These are phyloP conservation scores for Protophormia terraenovae DNA, from an alignment of 2,888 invertebrate species.

Conservation along the genomic window DNA sequence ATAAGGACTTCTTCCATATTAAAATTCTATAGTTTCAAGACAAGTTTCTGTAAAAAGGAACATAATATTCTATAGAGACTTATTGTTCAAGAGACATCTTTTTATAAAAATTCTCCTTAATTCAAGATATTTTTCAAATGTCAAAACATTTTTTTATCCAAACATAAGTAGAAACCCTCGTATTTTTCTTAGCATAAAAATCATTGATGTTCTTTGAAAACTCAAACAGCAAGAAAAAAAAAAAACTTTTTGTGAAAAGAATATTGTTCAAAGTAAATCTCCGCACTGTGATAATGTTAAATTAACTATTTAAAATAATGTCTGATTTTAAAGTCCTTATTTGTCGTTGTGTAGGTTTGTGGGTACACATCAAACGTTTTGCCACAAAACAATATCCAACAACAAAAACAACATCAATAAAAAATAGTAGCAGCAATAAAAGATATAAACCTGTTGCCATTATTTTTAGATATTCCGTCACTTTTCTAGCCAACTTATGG, in stretches of 20 bases:
- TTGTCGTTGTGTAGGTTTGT: conserved; percentile 49
- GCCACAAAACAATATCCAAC: conserved; percentile 18
- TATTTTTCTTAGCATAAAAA: neutral
- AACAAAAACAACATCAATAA: conserved; percentile 26
- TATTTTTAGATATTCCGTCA: conserved; percentile 47
- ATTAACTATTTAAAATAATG: conserved; percentile 55
- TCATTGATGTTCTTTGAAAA: neutral
- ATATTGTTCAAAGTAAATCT: conserved; percentile 24
- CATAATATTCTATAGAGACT: too few species aligned
- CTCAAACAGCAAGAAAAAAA: neutral
- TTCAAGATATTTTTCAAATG: too few species aligned
- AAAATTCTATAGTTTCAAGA: too few species aligned
- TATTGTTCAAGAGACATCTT: too few species aligned
- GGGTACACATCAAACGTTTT: conserved; percentile 56
- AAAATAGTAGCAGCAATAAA: too few species aligned
- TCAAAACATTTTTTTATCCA: too few species aligned
- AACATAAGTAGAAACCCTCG: too few species aligned
- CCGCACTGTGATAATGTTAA: conserved; percentile 33
- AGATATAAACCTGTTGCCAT: conserved; percentile 59
- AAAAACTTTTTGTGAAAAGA: neutral
- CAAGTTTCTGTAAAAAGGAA: too few species aligned
- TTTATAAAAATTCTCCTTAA: too few species aligned
- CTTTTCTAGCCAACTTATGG: conserved; percentile 46
- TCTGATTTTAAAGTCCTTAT: conserved; percentile 51
- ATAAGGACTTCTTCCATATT: too few species aligned